Evolutionary conservation across 2,113 vertebrate species (phyloP).

Genomic region (Aramus guarauna): DNA sequence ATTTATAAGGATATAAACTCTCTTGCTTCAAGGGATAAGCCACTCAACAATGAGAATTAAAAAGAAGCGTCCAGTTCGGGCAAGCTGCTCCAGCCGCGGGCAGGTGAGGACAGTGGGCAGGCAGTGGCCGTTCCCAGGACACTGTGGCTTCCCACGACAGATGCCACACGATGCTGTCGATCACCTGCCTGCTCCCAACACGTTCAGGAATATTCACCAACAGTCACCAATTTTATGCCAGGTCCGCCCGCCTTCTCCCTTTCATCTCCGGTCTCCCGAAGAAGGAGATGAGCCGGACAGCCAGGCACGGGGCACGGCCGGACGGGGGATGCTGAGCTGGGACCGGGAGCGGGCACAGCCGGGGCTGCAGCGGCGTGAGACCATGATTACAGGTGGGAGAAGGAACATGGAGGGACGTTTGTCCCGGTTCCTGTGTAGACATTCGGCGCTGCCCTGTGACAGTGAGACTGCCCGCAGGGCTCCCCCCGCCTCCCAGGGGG

Average conservation of each 20-base stretch:
- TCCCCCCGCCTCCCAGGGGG: background rate
- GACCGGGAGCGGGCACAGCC: background rate
- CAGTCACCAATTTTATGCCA: accelerated
- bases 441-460: no score
- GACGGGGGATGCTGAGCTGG: background rate
- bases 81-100: background rate
- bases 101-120: background rate
- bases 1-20: background rate
- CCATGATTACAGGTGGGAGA: no score
- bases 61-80: background rate
- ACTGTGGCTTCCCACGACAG: background rate
- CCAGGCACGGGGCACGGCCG: accelerated
- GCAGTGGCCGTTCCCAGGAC: background rate
- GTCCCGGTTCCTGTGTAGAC: background rate
- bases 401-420: background rate
- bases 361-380: background rate
- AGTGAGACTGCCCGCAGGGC: accelerated
- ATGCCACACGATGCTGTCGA: background rate
- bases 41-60: background rate
- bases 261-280: background rate
- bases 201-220: background rate
- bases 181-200: background rate
- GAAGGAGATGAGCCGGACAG: background rate
- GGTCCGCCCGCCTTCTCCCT: accelerated
- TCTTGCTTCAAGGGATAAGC: background rate